Percentiles rank a stretch among this genome's conserved stretches.
Evolutionary conservation across 92 coral and sea anemone species (phyloP).

Genomic region (Epizoanthus illoricatus): DNA sequence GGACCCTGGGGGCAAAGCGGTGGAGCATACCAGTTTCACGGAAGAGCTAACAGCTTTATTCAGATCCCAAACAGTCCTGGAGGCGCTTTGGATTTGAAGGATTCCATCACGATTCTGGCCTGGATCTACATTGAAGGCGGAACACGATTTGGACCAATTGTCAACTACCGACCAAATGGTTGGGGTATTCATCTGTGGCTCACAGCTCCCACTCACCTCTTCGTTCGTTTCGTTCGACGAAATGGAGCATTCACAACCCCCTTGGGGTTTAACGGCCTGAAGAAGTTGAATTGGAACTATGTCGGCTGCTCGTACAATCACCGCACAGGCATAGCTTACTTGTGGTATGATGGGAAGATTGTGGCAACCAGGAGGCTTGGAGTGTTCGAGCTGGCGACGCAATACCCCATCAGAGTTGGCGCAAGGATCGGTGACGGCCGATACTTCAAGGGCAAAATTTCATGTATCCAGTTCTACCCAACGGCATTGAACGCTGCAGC

Average conservation of each 20-base stretch:
- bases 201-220: too few relatives aligned
- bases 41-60: background rate
- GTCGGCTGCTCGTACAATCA: too few relatives aligned
- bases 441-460: background rate
- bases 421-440: slow-evolving; percentile 7
- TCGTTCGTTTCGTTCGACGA: too few relatives aligned
- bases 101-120: background rate
- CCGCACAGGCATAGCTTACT: background rate
- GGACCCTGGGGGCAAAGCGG: background rate
- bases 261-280: too few relatives aligned
- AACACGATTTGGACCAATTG: too few relatives aligned
- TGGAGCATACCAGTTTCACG: background rate
- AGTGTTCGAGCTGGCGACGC: background rate
- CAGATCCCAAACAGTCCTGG: background rate
- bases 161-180: too few relatives aligned
- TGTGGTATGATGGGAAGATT: background rate
- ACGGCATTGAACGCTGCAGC: background rate
- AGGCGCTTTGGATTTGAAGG: background rate
- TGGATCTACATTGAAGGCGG: background rate
- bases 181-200: too few relatives aligned
- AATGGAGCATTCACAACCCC: too few relatives aligned
- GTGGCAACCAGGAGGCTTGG: background rate
- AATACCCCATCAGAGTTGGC: slow-evolving; percentile 4
- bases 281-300: too few relatives aligned
- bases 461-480: background rate